Conservation (phyloP, 30 jellyfish, hydroid and myxozoan species). For the Aurelia aurita complex sp. Pacific region DNA sequence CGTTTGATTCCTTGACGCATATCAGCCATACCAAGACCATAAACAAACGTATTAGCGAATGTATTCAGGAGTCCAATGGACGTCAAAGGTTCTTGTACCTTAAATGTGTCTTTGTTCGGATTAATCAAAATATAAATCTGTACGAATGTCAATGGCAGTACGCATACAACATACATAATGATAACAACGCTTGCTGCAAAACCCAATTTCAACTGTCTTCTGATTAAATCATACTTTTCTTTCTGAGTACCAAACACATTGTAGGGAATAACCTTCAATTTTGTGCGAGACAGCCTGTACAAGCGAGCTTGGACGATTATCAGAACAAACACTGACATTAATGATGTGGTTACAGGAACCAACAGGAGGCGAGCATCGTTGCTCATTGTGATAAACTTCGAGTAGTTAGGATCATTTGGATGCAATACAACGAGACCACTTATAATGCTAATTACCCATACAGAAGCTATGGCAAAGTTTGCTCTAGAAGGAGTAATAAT, state of each 20-base stretch:
- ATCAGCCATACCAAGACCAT: constrained; percentile 38
- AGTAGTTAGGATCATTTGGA: not conserved
- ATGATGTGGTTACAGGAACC: too few species aligned
- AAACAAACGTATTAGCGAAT: constrained; percentile 13
- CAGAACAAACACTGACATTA: not conserved
- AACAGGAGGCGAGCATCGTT: not conserved
- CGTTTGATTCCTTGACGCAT: not conserved
- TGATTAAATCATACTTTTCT: not conserved
- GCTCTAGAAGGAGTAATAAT: constrained; percentile 1
- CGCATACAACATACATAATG: too few species aligned
- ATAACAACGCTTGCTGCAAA: not conserved
- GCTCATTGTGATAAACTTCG: not conserved
- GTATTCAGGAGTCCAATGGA: not conserved
- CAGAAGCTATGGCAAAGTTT: not conserved
- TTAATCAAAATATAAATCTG: too few species aligned
- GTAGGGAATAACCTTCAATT: not conserved
- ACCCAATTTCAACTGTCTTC: constrained; percentile 14
- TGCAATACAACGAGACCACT: not conserved
- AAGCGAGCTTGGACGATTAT: constrained; percentile 1
- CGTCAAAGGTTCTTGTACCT: too few species aligned
- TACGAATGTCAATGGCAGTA: too few species aligned
- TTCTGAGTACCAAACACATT: not conserved
- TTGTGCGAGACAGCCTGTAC: not conserved
- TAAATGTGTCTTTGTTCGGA: too few species aligned
- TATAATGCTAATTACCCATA: constrained; percentile 4